phyloP scores from a whole-genome alignment of 2,797 vertebrate genomes.

The Cygnus olor region DNA sequence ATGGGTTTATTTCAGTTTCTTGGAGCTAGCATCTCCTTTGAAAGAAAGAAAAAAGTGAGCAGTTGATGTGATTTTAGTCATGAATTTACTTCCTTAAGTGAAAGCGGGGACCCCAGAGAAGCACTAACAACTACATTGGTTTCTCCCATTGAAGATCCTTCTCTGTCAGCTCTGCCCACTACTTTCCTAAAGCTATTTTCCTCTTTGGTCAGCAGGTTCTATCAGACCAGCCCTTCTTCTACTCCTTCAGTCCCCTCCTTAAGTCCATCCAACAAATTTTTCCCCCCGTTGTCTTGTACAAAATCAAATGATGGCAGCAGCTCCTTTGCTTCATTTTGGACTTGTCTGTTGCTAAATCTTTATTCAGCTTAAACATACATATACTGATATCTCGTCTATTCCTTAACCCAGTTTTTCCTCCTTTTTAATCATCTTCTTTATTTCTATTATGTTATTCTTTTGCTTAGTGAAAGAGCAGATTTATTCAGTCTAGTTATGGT shows the following conservation, averaged over 20 bases:
- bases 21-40: background rate
- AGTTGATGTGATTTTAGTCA: background rate
- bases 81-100: background rate
- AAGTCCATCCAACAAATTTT: rapidly evolving
- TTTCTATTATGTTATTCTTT: background rate
- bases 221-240: background rate
- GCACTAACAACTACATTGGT: rapidly evolving
- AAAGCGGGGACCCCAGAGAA: background rate
- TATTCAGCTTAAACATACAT: background rate
- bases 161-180: background rate
- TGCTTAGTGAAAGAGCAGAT: background rate
- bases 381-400: background rate
- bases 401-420: background rate
- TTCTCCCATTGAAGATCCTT: background rate
- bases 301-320: background rate
- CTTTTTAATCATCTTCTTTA: background rate
- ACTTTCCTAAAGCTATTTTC: background rate
- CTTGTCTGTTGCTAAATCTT: background rate
- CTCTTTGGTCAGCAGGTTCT: background rate
- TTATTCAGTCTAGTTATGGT: background rate
- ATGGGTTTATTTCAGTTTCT: background rate
- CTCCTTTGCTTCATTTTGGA: background rate
- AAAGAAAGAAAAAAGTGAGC: background rate
- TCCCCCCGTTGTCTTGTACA: background rate
- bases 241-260: rapidly evolving